A percentile compares a stretch with the other conserved stretches of the same genome.
Conservation (phyloP, 2,797 vertebrate species). For the Poeciliopsis paucimaculata region DNA sequence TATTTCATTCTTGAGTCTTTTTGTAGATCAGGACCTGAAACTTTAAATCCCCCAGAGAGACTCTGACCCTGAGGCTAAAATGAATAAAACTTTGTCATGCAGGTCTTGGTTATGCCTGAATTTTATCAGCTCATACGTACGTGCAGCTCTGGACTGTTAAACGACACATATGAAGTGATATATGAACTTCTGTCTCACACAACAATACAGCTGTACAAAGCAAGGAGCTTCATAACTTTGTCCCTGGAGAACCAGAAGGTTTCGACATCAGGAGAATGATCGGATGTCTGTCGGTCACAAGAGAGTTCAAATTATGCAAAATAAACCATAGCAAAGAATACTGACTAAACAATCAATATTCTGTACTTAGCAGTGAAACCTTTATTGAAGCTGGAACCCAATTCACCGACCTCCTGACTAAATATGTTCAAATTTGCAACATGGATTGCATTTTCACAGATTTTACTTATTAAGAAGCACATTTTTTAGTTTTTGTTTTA, state of each 20-base stretch:
- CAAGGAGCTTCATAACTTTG: neutral
- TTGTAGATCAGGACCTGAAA: conserved; percentile 5
- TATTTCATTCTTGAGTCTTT: conserved; percentile 13
- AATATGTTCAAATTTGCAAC: neutral
- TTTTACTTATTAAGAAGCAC: neutral
- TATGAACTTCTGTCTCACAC: neutral
- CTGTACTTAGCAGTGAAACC: neutral
- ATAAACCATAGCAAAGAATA: neutral
- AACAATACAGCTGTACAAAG: no score
- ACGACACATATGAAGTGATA: neutral
- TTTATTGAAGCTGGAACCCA: neutral
- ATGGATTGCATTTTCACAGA: neutral
- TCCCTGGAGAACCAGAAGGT: neutral
- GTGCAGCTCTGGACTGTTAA: neutral
- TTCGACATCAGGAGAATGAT: neutral
- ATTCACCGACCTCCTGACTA: neutral
- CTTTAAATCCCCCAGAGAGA: neutral
- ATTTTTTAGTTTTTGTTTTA: neutral
- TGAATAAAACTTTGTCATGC: conserved; percentile 4
- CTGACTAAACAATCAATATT: neutral
- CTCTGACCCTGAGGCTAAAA: neutral
- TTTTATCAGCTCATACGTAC: neutral
- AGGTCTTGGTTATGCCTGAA: neutral
- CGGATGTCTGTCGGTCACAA: neutral
- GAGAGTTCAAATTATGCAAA: neutral